These are phyloP conservation scores for Mustela lutreola DNA, from an alignment of 2,113 vertebrate genomes.

Conservation along the genomic window DNA sequence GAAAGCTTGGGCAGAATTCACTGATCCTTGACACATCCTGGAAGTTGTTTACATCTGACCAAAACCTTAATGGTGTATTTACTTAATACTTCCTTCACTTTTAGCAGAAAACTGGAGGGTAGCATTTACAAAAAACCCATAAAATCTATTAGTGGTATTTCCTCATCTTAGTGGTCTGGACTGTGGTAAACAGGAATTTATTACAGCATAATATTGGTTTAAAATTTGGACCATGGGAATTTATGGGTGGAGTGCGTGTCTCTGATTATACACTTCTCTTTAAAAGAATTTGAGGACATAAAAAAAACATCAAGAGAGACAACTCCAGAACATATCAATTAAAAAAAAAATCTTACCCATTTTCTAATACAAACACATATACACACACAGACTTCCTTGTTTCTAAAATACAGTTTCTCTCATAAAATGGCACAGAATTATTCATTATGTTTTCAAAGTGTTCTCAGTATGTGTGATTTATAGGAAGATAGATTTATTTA, in stretches of 20 bases:
- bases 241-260: background rate
- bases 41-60: background rate
- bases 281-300: background rate
- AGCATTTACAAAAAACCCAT: slow-evolving; percentile 6
- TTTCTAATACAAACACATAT: background rate
- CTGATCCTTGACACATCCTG: background rate
- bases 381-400: background rate
- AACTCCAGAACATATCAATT: background rate
- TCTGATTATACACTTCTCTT: background rate
- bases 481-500: slow-evolving; percentile 26
- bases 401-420: background rate
- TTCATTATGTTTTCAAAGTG: background rate
- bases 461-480: slow-evolving; percentile 33
- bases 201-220: slow-evolving; percentile 22
- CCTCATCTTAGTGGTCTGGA: background rate
- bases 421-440: slow-evolving; percentile 11
- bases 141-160: slow-evolving; percentile 36
- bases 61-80: background rate
- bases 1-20: background rate
- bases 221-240: slow-evolving; percentile 36
- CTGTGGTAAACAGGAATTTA: slow-evolving; percentile 60
- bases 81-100: background rate
- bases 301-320: slow-evolving; percentile 5
- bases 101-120: background rate
- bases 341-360: background rate